Evolutionary conservation across 1,140 invertebrate genomes (phyloP).

Genomic region (Ceratina calcarata): DNA sequence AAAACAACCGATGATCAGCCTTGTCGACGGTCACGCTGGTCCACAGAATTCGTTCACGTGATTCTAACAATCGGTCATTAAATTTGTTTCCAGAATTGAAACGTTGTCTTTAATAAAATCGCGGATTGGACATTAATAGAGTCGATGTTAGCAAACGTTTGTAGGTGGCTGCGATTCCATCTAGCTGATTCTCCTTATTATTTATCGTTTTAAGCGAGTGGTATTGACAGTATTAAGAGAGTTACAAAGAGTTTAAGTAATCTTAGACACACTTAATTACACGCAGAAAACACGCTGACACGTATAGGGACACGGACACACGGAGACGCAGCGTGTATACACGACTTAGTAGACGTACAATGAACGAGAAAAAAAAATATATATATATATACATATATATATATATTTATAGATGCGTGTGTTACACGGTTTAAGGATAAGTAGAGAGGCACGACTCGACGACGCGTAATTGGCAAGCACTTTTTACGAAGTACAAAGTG

Average conservation of each 20-base stretch:
- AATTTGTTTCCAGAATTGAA: too few species aligned
- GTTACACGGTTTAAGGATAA: constrained; percentile 10
- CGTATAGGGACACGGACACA: not conserved
- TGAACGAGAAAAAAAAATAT: not conserved
- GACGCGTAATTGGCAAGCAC: constrained; percentile 43
- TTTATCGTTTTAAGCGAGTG: constrained; percentile 19
- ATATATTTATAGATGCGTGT: constrained; percentile 38
- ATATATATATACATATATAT: constrained; percentile 18
- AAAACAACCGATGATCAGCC: too few species aligned
- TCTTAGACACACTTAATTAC: constrained; percentile 12
- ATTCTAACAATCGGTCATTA: too few species aligned
- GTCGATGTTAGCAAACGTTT: too few species aligned
- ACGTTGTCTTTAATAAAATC: too few species aligned
- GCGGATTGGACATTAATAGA: not conserved
- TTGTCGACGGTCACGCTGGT: too few species aligned
- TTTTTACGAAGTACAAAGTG: constrained; percentile 57
- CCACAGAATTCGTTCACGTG: not conserved
- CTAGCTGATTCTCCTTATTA: constrained; percentile 20
- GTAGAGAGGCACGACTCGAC: constrained; percentile 1
- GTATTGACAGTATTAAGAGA: constrained; percentile 66
- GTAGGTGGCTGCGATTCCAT: not conserved
- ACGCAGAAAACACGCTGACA: constrained; percentile 1
- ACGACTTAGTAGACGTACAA: constrained; percentile 32
- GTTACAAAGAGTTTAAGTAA: constrained; percentile 66
- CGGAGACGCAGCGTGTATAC: constrained; percentile 9